Conservation (phyloP, 2,888 invertebrate species). For the Drosophila limbata region DNA sequence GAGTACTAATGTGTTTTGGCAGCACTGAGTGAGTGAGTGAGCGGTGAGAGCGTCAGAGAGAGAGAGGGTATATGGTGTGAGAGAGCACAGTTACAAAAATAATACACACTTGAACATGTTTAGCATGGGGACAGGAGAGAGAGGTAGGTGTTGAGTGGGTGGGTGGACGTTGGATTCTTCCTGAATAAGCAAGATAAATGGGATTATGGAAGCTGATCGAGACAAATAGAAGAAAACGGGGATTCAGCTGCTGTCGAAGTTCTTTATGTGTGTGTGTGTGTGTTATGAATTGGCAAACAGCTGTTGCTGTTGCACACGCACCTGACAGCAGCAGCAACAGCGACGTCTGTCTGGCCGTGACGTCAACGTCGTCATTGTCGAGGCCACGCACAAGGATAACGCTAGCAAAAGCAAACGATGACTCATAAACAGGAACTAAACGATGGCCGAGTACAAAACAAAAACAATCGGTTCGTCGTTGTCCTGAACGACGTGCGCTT, state of each 20-base stretch:
- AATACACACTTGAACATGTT: constrained; percentile 62
- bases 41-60: constrained; percentile 12
- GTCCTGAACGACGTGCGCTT: constrained; percentile 59
- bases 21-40: constrained; percentile 36
- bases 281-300: constrained; percentile 39
- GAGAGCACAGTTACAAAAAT: constrained; percentile 66
- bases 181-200: constrained; percentile 41
- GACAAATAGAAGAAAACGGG: constrained; percentile 5
- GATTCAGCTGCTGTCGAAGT: constrained; percentile 5
- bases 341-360: constrained; percentile 37
- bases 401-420: constrained; percentile 51
- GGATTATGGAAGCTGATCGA: constrained; percentile 42
- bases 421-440: constrained; percentile 74
- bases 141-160: constrained; percentile 6
- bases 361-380: constrained; percentile 64
- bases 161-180: constrained; percentile 33
- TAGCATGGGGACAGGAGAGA: constrained; percentile 11
- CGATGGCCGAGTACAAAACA: constrained; percentile 25
- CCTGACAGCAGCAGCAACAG: constrained; percentile 64
- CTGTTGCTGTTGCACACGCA: constrained; percentile 63
- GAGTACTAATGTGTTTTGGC: constrained; percentile 80
- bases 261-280: neutral
- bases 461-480: constrained; percentile 37
- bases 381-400: constrained; percentile 76
- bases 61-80: constrained; percentile 16